phyloP scores from a whole-genome alignment of 2,113 vertebrate genomes.

The Perca fluviatilis region DNA sequence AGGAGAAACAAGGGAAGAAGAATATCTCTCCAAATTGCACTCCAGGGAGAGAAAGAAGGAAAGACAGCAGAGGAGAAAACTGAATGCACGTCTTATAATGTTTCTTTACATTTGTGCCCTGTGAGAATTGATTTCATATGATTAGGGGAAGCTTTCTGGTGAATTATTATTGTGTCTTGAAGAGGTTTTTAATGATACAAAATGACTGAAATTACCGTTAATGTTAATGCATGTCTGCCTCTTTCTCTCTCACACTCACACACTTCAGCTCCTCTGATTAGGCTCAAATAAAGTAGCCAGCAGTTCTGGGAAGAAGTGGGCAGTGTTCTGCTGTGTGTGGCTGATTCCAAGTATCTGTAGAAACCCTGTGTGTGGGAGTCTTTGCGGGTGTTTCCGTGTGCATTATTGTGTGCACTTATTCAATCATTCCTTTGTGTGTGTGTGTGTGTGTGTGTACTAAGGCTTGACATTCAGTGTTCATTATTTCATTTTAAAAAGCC shows the following conservation, averaged over 20 bases:
- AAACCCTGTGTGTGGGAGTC: constrained; percentile 28
- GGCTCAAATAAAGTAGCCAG: constrained; percentile 48
- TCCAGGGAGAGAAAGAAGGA: constrained; percentile 5
- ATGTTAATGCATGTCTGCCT: constrained; percentile 4
- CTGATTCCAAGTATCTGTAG: constrained; percentile 49
- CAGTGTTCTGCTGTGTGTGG: constrained; percentile 27
- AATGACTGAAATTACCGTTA: background rate
- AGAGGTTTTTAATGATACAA: background rate
- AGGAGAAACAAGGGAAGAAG: constrained; percentile 31
- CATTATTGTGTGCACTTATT: constrained; percentile 11
- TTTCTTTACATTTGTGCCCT: constrained; percentile 17
- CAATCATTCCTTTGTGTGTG: constrained; percentile 9
- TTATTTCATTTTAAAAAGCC: constrained; percentile 55
- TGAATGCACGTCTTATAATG: constrained; percentile 26
- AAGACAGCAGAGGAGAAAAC: constrained; percentile 6
- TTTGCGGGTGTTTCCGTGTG: constrained; percentile 19
- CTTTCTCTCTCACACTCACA: constrained; percentile 23
- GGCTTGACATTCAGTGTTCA: constrained; percentile 31
- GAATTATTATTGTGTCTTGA: background rate
- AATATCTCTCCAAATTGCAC: constrained; percentile 42
- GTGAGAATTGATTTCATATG: constrained; percentile 9
- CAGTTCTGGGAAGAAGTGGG: constrained; percentile 68
- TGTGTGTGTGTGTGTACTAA: constrained; percentile 13
- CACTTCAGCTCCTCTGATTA: constrained; percentile 45
- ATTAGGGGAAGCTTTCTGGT: constrained; percentile 3